These are phyloP conservation scores for Urosaurus nigricauda DNA, from an alignment of 2,797 vertebrate species.

Conservation along the genomic window DNA sequence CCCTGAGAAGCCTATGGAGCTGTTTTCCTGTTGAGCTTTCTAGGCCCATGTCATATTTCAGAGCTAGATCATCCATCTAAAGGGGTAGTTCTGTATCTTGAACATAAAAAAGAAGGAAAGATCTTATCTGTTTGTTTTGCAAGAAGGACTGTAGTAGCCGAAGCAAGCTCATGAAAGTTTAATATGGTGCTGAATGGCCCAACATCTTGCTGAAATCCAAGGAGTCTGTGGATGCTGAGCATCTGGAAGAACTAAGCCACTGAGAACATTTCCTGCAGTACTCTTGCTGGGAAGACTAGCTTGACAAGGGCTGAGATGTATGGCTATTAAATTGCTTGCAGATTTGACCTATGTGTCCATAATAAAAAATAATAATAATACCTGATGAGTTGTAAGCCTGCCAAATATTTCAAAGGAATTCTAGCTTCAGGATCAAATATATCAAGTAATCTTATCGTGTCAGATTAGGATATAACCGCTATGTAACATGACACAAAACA, in stretches of 20 bases:
- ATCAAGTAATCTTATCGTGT: constrained; percentile 72
- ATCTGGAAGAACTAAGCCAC: constrained; percentile 67
- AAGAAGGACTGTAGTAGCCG: constrained; percentile 36
- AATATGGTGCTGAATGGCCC: constrained; percentile 67
- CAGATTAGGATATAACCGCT: constrained; percentile 71
- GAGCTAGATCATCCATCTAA: constrained; percentile 37
- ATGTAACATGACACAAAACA: constrained; percentile 67
- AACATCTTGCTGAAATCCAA: constrained; percentile 42
- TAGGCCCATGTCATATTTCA: constrained; percentile 65
- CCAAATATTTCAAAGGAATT: constrained; percentile 74
- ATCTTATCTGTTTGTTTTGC: constrained; percentile 33
- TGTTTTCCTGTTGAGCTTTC: constrained; percentile 45
- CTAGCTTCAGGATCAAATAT: constrained; percentile 70
- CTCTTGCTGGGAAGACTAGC: constrained; percentile 60
- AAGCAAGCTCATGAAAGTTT: constrained; percentile 48
- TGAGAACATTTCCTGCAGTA: constrained; percentile 57
- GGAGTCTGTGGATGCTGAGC: constrained; percentile 7
- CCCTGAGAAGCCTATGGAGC: constrained; percentile 59
- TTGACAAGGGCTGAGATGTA: constrained; percentile 69
- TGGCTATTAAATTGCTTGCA: constrained; percentile 75
- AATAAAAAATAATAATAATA: constrained; percentile 69
- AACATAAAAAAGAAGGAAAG: constrained; percentile 34
- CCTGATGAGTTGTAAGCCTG: constrained; percentile 70
- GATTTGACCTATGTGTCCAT: constrained; percentile 75
- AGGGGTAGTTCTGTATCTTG: constrained; percentile 40